phyloP scores from a whole-genome alignment of 1,140 invertebrate genomes.

The Danaus melanippus region DNA sequence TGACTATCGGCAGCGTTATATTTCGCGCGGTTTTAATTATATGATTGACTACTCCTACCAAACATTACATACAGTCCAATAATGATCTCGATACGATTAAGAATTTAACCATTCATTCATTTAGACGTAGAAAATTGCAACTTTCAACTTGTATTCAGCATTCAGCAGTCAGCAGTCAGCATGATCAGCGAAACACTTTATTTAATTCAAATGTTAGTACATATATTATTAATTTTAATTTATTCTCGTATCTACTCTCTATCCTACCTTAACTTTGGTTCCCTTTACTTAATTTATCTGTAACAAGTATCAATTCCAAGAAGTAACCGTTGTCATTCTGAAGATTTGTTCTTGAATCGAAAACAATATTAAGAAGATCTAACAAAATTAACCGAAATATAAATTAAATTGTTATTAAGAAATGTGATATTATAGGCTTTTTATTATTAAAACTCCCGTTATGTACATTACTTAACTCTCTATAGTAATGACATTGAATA shows the following conservation, averaged over 20 bases:
- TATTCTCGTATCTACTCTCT: constrained; percentile 29
- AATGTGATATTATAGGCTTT: too few relatives aligned
- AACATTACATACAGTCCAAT: constrained; percentile 6
- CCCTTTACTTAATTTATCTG: constrained; percentile 41
- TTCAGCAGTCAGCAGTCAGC: constrained; percentile 11
- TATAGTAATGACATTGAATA: constrained; percentile 54
- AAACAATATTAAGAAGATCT: constrained; percentile 3
- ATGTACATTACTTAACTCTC: constrained; percentile 52
- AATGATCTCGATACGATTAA: background rate
- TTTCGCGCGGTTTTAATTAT: constrained; percentile 5
- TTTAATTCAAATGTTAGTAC: constrained; percentile 16
- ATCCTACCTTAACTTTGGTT: constrained; percentile 54
- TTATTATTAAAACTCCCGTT: constrained; percentile 14
- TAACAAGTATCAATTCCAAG: constrained; percentile 59
- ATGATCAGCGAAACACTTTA: constrained; percentile 12
- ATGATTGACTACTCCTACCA: constrained; percentile 10
- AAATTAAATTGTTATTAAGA: too few relatives aligned
- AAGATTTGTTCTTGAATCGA: constrained; percentile 35
- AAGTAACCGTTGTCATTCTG: constrained; percentile 14
- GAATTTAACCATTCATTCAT: constrained; percentile 10
- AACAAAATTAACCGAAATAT: too few relatives aligned
- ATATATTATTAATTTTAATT: constrained; percentile 26
- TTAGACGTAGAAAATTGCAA: constrained; percentile 10
- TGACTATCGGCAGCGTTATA: constrained; percentile 9
- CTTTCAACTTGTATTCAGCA: constrained; percentile 1